phyloP scores from a whole-genome alignment of 2,797 vertebrate species.

The Eidolon dupreanum region DNA sequence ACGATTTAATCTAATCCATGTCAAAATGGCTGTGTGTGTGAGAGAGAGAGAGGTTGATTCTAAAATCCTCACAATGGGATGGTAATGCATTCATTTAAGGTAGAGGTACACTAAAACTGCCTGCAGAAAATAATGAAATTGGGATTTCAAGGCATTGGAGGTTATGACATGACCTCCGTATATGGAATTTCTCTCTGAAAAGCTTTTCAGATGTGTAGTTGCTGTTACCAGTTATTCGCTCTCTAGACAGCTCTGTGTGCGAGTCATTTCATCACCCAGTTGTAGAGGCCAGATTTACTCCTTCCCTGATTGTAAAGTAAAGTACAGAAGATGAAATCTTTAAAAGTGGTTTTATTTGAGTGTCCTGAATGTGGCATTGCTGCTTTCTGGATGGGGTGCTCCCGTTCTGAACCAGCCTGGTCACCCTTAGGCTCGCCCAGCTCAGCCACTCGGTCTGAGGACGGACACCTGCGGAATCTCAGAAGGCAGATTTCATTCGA shows the following conservation, averaged over 20 bases:
- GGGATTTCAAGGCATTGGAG: neutral
- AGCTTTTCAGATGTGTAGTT: neutral
- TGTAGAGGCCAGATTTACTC: neutral
- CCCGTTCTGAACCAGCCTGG: neutral
- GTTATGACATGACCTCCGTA: neutral
- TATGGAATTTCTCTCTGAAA: neutral
- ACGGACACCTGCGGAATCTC: neutral
- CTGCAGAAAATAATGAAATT: neutral
- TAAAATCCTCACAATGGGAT: neutral
- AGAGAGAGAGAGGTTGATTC: neutral
- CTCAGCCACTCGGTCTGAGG: neutral
- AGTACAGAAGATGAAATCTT: neutral
- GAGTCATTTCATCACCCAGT: neutral
- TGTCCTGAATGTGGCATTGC: neutral
- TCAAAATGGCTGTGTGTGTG: constrained; percentile 8
- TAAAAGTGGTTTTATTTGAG: neutral
- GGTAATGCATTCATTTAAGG: neutral
- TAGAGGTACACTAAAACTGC: neutral
- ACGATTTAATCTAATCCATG: constrained; percentile 80
- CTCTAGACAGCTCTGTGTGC: neutral
- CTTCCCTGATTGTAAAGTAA: neutral
- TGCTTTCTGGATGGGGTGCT: neutral
- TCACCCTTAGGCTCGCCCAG: neutral
- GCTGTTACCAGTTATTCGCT: neutral
- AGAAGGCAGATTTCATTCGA: neutral